Conservation (phyloP, 2,113 vertebrate species). For the Tupaia chinensis region DNA sequence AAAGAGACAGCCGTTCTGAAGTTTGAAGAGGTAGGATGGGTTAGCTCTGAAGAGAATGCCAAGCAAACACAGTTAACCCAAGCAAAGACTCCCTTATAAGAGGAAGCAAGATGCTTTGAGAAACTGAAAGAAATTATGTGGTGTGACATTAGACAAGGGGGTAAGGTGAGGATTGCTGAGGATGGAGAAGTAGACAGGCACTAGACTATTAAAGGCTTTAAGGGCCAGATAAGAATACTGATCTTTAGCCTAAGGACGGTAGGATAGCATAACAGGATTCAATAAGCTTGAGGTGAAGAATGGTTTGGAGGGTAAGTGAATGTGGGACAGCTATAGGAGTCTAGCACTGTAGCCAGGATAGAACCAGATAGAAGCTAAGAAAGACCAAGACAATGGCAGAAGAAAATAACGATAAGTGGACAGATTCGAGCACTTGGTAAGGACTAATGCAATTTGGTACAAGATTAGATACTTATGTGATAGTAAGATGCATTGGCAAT, state of each 20-base stretch:
- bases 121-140: not conserved
- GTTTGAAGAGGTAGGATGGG: not conserved
- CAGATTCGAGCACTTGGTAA: not conserved
- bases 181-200: not conserved
- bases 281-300: not conserved
- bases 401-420: not conserved
- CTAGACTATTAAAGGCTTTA: not conserved
- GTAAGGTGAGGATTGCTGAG: not conserved
- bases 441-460: not conserved
- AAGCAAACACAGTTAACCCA: not conserved
- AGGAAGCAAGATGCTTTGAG: not conserved
- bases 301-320: not conserved
- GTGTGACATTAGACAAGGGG: not conserved
- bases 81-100: not conserved
- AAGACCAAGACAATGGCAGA: not conserved
- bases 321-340: not conserved
- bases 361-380: not conserved
- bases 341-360: not conserved
- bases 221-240: not conserved
- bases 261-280: not conserved
- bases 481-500: not conserved
- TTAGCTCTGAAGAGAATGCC: not conserved
- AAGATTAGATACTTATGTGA: not conserved
- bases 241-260: not conserved
- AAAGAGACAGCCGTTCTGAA: not conserved